A percentile compares a stretch with the other conserved stretches of the same genome.
Evolutionary conservation across 2,113 vertebrate species (phyloP).

Genomic region (Solea solea): DNA sequence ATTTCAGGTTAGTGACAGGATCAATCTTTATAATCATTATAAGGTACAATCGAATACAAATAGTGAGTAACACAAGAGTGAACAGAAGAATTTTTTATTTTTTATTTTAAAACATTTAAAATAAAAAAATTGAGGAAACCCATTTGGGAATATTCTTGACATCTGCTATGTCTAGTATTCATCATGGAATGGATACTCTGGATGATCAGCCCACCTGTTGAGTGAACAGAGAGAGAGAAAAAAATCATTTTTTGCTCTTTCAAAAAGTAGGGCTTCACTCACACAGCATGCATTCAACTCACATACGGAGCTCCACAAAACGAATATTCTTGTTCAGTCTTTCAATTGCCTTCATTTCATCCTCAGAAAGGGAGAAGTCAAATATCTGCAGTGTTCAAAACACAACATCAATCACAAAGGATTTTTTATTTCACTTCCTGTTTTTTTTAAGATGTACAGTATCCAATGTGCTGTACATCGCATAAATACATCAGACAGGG

Average conservation of each 20-base stretch:
- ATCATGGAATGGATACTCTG: constrained; percentile 79
- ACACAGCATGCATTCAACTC: constrained; percentile 70
- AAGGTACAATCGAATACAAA: too few species aligned
- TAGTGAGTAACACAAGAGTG: too few species aligned
- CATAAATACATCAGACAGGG: too few species aligned
- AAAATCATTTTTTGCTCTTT: neutral
- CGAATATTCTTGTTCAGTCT: constrained; percentile 89
- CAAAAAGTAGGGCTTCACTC: neutral
- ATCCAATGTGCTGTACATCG: too few species aligned
- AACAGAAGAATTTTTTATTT: too few species aligned
- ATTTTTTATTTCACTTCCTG: neutral
- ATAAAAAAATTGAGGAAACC: too few species aligned
- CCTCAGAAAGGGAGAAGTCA: constrained; percentile 89
- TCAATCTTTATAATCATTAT: too few species aligned
- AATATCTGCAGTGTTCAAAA: constrained; percentile 84
- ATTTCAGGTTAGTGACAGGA: too few species aligned
- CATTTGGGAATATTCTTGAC: too few species aligned
- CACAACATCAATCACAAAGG: neutral
- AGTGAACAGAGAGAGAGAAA: constrained; percentile 7
- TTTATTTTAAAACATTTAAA: too few species aligned
- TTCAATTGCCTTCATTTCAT: constrained; percentile 89
- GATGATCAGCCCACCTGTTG: constrained; percentile 79
- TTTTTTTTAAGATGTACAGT: neutral
- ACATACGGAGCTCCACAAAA: constrained; percentile 90
- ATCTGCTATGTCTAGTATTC: constrained; percentile 56